These are phyloP conservation scores for Oscheius onirici DNA, from an alignment of 2,888 invertebrate genomes.

Conservation along the genomic window DNA sequence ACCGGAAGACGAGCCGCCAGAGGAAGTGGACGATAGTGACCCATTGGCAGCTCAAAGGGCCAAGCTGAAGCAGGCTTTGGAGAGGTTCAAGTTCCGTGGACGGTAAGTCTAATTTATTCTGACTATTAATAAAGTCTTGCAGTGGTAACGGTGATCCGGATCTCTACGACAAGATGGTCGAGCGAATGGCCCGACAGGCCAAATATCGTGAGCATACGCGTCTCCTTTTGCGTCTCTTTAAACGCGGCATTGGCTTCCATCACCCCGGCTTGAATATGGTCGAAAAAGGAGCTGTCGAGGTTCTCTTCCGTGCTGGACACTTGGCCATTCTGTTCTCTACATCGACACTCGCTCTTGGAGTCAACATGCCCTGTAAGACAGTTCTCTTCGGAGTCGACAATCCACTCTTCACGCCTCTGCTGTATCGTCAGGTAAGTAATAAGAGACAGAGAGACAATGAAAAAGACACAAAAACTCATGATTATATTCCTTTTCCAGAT, in stretches of 20 bases:
- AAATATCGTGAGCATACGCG: slow-evolving; percentile 50
- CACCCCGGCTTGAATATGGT: slow-evolving; percentile 64
- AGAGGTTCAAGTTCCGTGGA: slow-evolving; percentile 30
- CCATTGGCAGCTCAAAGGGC: slow-evolving; percentile 61
- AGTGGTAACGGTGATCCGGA: slow-evolving; percentile 59
- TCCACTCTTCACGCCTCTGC: slow-evolving; percentile 63
- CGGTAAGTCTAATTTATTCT: background rate
- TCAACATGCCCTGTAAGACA: slow-evolving; percentile 71
- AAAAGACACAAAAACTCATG: too few relatives aligned
- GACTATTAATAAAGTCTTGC: slow-evolving; percentile 58
- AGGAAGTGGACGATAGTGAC: slow-evolving; percentile 54
- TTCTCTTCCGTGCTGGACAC: slow-evolving; percentile 67
- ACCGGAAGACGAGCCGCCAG: slow-evolving; percentile 44
- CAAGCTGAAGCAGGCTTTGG: slow-evolving; percentile 63
- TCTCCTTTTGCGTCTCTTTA: slow-evolving; percentile 61
- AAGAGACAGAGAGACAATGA: background rate
- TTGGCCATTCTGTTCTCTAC: slow-evolving; percentile 69
- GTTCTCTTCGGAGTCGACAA: slow-evolving; percentile 70
- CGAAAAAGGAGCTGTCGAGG: slow-evolving; percentile 68
- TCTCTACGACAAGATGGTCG: slow-evolving; percentile 61
- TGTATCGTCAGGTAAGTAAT: slow-evolving; percentile 68
- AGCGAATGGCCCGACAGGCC: slow-evolving; percentile 51
- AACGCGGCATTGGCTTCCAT: slow-evolving; percentile 70
- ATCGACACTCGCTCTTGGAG: slow-evolving; percentile 69
- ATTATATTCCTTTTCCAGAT: slow-evolving; percentile 49